Base-by-base conservation (phyloP, 1,140 invertebrate genomes). In the Vanessa tameamea region DNA sequence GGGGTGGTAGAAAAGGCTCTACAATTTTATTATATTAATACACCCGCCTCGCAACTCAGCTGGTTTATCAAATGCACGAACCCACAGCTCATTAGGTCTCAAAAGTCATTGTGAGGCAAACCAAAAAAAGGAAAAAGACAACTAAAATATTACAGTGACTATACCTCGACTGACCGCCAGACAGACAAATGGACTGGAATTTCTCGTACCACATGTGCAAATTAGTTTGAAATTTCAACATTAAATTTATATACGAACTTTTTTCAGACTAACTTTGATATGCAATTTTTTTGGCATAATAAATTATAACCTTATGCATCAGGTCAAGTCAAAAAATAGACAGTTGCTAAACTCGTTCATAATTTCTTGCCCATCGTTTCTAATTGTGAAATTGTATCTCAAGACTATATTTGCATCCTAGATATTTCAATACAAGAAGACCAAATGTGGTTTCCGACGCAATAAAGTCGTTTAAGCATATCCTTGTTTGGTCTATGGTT, bases 151-250 rank as follows among this genome's bases (percentile, higher is more conserved):
- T 74, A 65, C 67, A 43, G 66, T 61, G 66, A 57, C 64, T 65
- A 74, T 57, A 20, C 66, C 20, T 47, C 48, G 70, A 78, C 57
- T 75, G 57, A 71, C 64, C 70, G 74, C 72, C 73, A 79, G 79
- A 77, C 79, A 77, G 69, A 81, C 78, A 82, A 81, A 82, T 82
- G 79, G 69, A 79, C 51, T 77, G 73, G 59, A 53, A 78, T 78
- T 76, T 59, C 55, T 66, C 64, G 47, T 70, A n/a, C 47, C 63
- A 77, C 70, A 55, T 77, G 23, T 43, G 59, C 57, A 77, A 14
- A 69, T 77, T 66, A 66, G 15, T 64, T 68, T 68, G 7, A 57
- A 47, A 12, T 16, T 67, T 55, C 6, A 37, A 57, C 48, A 31
- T 47, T 15, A 1, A 59, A 47, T 69, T 59, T 68, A 68, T 51